Evolutionary conservation across 2,113 vertebrate genomes (phyloP).

Genomic region (Morone chrysops): DNA sequence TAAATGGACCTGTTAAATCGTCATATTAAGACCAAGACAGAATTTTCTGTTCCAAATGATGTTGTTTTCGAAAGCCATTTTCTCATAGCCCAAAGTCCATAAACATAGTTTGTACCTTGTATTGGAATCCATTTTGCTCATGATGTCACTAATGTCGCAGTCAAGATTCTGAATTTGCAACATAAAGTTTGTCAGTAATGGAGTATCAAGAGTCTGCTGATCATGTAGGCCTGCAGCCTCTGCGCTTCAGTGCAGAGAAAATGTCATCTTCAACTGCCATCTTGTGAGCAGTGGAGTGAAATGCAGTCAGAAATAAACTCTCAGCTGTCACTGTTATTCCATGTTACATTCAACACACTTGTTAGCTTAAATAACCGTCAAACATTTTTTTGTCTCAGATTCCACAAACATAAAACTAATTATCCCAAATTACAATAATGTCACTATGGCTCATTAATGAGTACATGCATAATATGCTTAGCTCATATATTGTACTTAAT

Average conservation of each 20-base stretch:
- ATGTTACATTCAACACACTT: background rate
- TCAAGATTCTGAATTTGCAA: slow-evolving; percentile 10
- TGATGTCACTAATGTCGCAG: background rate
- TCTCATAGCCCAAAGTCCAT: background rate
- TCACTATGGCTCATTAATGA: background rate
- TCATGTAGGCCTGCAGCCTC: background rate
- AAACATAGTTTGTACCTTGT: background rate
- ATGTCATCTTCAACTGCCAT: slow-evolving; percentile 55
- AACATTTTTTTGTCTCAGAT: background rate
- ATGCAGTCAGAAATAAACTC: slow-evolving; percentile 38
- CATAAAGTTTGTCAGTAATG: slow-evolving; percentile 20
- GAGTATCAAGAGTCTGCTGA: background rate
- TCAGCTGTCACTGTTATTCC: background rate
- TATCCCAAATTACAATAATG: background rate
- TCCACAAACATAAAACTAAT: too few relatives aligned
- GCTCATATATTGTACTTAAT: too few relatives aligned
- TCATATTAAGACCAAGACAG: background rate
- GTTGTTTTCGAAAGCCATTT: background rate
- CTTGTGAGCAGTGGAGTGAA: slow-evolving; percentile 57
- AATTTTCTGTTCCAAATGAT: background rate
- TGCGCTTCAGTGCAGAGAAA: background rate
- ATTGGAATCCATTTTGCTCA: background rate
- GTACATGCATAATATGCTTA: too few relatives aligned
- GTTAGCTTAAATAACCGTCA: background rate
- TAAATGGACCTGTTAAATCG: background rate